Evolutionary conservation across 2,888 invertebrate species (phyloP), one percentile per base, ranked within the genome.

Genomic region (Plutella xylostella): DNA sequence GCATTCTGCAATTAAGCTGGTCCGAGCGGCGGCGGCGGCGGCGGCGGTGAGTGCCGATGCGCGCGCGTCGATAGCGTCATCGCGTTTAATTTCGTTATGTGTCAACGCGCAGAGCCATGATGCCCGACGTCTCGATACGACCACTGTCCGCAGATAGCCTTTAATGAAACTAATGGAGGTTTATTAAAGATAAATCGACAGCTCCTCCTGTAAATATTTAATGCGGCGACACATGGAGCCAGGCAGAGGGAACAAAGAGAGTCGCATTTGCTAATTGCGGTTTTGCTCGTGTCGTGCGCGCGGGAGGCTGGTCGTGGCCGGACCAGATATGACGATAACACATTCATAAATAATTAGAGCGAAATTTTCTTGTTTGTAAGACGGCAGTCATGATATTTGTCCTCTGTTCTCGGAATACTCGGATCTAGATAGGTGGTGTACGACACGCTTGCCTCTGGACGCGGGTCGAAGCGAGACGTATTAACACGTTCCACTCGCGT

Each of bases 261-360:
- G 77, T 72, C 72, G 78, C 82, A 79, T 82, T 83, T 83, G 80
- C 83, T 83, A 83, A 83, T 83, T 83, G 77, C 78, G 75, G 67
- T 77, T 80, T 78, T 74, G 82, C 72, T 80, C 78, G 78, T 80
- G 83, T 82, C 83, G 82, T 82, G 83, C 73, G 63, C 77, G 45
- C 35, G 75, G 76, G 77, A 68, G 74, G 77, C 75, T 65, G 78
- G 79, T 82, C 82, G 83, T 82, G 83, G 80, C 82, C 74, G 68
- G 69, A 60, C 55, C 61, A 80, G 82, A 83, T 83, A 82, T 83
- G 78, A 82, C 68, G 83, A 83, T 83, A 83, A 82, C 82, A 80
- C 83, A 83, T 82, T 83, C 83, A 83, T 83, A 83, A 83, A 83
- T 83, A 83, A 83, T 83, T 83, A 83, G 83, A 83, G 80, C 77